phyloP scores from a whole-genome alignment of 2,888 invertebrate species.

The Congeria kusceri region DNA sequence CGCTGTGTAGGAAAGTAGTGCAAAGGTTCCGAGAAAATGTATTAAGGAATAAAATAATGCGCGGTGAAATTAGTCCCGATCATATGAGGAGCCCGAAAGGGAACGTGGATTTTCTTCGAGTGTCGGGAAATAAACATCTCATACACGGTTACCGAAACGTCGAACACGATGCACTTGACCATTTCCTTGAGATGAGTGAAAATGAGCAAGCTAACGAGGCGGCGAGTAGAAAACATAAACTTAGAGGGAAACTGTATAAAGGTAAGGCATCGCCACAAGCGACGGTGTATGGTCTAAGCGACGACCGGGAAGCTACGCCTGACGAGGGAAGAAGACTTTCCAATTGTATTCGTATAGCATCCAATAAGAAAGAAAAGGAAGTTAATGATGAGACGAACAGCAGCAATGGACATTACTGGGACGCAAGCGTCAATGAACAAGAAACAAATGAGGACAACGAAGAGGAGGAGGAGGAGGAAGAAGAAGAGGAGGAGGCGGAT shows the following conservation, averaged over 20 bases:
- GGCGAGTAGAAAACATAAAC: not conserved
- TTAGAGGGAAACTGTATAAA: not conserved
- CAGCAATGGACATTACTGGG: not conserved
- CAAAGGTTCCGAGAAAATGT: conserved; percentile 54
- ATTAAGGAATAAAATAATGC: conserved; percentile 11
- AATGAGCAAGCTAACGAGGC: too few relatives aligned
- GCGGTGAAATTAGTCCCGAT: not conserved
- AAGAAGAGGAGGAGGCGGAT: not conserved
- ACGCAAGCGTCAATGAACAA: not conserved
- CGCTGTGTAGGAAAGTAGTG: conserved; percentile 53
- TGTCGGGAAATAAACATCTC: conserved; percentile 20
- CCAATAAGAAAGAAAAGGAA: not conserved
- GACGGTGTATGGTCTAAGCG: not conserved
- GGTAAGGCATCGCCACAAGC: not conserved
- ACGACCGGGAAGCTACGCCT: not conserved
- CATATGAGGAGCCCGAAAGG: not conserved
- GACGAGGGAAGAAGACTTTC: not conserved
- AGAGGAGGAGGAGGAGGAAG: not conserved
- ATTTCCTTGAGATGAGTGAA: not conserved
- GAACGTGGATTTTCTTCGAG: conserved; percentile 19
- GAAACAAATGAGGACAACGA: not conserved
- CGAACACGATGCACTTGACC: not conserved
- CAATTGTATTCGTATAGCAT: too few relatives aligned
- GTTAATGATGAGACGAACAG: not conserved
- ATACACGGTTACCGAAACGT: not conserved